Evolutionary conservation across 2,113 vertebrate genomes (phyloP).

Genomic region (Macrotus californicus): DNA sequence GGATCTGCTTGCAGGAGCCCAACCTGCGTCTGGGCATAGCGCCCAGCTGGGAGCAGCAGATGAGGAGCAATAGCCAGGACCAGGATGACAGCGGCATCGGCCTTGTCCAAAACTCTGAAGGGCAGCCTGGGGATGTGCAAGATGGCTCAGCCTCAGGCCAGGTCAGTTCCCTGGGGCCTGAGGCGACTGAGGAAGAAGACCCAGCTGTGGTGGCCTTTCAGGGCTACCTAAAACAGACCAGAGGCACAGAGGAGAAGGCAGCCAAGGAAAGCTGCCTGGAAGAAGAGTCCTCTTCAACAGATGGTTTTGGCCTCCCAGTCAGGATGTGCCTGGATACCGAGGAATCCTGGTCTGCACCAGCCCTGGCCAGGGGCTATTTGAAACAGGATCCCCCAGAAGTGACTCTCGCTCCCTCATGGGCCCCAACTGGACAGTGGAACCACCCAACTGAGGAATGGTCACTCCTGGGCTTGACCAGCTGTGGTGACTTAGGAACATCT

Average conservation of each 20-base stretch:
- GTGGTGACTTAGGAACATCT: background rate
- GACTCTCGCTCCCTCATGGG: fast-evolving
- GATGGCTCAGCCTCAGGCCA: background rate
- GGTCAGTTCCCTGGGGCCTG: background rate
- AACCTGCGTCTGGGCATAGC: fast-evolving
- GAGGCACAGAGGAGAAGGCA: background rate
- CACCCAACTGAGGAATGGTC: background rate
- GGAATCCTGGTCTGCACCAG: background rate
- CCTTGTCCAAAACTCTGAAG: background rate
- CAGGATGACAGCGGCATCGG: slow-evolving; percentile 66
- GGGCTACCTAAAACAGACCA: slow-evolving; percentile 77
- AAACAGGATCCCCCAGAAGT: slow-evolving; percentile 51
- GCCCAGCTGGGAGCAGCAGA: slow-evolving; percentile 26
- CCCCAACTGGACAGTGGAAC: background rate
- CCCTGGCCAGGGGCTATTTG: slow-evolving; percentile 72
- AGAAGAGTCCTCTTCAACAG: background rate
- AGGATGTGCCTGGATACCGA: fast-evolving
- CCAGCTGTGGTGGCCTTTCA: slow-evolving; percentile 6
- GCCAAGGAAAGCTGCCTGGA: fast-evolving
- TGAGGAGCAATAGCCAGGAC: fast-evolving
- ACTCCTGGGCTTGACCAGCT: background rate
- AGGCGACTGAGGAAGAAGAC: fast-evolving
- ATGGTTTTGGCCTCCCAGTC: background rate
- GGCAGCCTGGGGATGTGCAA: background rate
- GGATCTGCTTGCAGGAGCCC: slow-evolving; percentile 75